Base-by-base conservation (phyloP, 2,888 invertebrate genomes). In the Chalcis sispes region DNA sequence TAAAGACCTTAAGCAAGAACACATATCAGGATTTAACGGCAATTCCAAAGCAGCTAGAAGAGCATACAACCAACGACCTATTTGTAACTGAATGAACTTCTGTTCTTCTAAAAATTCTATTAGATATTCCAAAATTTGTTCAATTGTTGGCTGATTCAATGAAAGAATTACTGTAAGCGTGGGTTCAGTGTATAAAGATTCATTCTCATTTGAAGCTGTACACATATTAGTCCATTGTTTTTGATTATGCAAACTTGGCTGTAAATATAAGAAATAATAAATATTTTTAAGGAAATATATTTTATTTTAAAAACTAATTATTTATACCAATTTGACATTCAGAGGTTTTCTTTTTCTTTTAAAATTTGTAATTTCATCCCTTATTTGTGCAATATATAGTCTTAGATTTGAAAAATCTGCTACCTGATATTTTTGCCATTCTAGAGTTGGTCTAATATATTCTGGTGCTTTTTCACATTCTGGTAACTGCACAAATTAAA, bases 11-110 rank as follows among this genome's bases (percentile, higher is more conserved):
- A 95, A 85, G 75, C 91, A 90, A 50, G 92, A 91, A 84, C 91
- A 92, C n/a, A 92, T 91, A 76, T 94, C 93, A 1, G 94, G 93
- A 56, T 91, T 89, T 8, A 95, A 87, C 0, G 95, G 95, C 77
- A 92, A 90, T 83, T 93, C 92, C 42, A 93, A 87, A 78, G 92
- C 91, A 5, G 91, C 91, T 61, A 95, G 85, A 61, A 94, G 88
- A 0, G 94, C 91, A 89, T 93, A 95, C 27, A 95, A 90, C 95
- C 95, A 95, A 84, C 90, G 90, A 27, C 94, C 94, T 80, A 91
- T 86, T 71, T 88, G 83, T n/a, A 89, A 84, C 36, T 89, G 83
- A 77, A 92, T 89, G 18, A 87, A 88, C 36, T 85, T 85, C 72
- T 88, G 83, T 18, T 85, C 86, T 75, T 90, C 89, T 64, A 91